Evolutionary conservation across 2,888 invertebrate genomes (phyloP).

Genomic region (Microctonus hyperodae): DNA sequence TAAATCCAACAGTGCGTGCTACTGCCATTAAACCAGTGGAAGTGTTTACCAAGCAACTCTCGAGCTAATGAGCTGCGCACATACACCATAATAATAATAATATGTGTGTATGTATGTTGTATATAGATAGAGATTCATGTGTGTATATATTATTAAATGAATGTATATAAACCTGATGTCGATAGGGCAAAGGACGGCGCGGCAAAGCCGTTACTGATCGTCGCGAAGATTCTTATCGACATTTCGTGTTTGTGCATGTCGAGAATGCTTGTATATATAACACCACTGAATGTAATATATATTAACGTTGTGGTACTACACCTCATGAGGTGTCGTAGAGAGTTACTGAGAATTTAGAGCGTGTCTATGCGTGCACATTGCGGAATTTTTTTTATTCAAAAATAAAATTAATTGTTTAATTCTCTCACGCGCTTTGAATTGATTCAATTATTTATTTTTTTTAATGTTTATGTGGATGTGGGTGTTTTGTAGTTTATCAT

Average conservation of each 20-base stretch:
- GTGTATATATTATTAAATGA: background rate
- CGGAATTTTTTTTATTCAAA: constrained; percentile 14
- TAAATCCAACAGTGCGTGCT: constrained; percentile 36
- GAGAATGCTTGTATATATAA: background rate
- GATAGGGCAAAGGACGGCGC: background rate
- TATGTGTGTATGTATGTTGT: too few species aligned
- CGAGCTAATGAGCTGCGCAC: constrained; percentile 41
- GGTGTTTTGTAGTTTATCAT: too few species aligned
- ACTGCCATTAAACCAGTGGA: constrained; percentile 36
- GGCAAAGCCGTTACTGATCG: constrained; percentile 3
- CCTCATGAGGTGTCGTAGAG: constrained; percentile 22
- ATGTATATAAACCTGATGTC: background rate
- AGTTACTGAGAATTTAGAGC: constrained; percentile 23
- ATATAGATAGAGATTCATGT: constrained; percentile 18
- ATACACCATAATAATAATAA: constrained; percentile 37
- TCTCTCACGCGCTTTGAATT: background rate
- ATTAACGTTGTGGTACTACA: background rate
- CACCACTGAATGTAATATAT: background rate
- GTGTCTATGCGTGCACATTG: constrained; percentile 14
- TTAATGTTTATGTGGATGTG: too few species aligned
- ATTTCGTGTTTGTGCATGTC: constrained; percentile 7
- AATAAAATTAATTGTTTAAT: background rate
- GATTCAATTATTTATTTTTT: too few species aligned
- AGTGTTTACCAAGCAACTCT: constrained; percentile 41
- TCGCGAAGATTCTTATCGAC: constrained; percentile 24